phyloP scores from a whole-genome alignment of 2,797 vertebrate genomes.

The Anabacerthia variegaticeps region DNA sequence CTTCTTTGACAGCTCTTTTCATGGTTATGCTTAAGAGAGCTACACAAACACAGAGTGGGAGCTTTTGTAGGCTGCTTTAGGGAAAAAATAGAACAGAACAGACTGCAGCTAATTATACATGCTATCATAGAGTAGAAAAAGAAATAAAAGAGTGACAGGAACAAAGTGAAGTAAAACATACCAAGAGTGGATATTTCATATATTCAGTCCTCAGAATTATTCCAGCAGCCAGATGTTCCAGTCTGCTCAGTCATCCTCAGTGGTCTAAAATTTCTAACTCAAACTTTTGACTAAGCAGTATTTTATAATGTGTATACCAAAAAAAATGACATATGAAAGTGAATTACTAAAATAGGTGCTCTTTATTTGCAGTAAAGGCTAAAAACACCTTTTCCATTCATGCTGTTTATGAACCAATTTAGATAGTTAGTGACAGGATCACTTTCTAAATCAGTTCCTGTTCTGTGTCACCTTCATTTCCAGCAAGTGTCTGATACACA shows the following conservation, averaged over 20 bases:
- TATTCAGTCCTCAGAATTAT: background rate
- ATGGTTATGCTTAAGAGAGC: background rate
- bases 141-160: background rate
- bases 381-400: background rate
- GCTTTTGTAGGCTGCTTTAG: background rate
- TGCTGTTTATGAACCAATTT: background rate
- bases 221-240: background rate
- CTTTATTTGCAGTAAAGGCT: background rate
- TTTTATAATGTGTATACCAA: background rate
- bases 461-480: background rate
- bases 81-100: background rate
- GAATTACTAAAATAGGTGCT: background rate
- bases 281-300: background rate
- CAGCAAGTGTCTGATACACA: background rate
- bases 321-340: background rate
- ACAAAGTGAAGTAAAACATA: background rate
- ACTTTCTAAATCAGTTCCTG: background rate
- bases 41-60: background rate
- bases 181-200: background rate
- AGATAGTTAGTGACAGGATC: background rate
- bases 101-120: background rate
- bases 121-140: background rate
- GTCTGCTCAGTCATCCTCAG: background rate
- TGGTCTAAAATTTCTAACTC: background rate
- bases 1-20: slow-evolving; percentile 4